Conservation (phyloP, 1,140 invertebrate species). For the Philopotamus ludificatus region DNA sequence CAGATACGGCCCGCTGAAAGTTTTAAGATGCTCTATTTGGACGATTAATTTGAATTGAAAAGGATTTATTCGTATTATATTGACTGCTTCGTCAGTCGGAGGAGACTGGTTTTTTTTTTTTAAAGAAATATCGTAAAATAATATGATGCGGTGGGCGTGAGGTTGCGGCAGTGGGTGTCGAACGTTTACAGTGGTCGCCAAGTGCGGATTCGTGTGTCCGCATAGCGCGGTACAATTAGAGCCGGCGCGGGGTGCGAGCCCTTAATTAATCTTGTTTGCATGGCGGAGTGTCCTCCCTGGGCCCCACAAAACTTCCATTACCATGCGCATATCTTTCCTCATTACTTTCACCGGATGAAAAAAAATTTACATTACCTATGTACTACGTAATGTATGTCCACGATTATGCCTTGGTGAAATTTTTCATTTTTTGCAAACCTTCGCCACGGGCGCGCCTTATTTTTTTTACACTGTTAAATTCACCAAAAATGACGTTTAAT, state of each 20-base stretch:
- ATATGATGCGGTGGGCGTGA: no score
- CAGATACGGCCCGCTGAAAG: conserved; percentile 7
- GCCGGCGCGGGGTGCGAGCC: neutral
- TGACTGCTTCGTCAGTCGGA: no score
- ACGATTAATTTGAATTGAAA: conserved; percentile 31
- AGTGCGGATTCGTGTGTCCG: conserved; percentile 15
- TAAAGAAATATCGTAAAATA: no score
- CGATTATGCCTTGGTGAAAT: no score
- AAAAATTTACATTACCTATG: neutral
- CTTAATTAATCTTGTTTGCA: conserved; percentile 36
- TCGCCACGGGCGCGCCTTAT: no score
- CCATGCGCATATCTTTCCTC: conserved; percentile 1
- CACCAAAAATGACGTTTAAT: no score
- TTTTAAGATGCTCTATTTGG: conserved; percentile 19
- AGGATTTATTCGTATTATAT: no score
- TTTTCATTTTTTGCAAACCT: no score
- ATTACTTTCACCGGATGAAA: neutral
- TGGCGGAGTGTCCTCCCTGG: conserved; percentile 13
- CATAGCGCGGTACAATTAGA: conserved; percentile 12
- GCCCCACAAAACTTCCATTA: neutral
- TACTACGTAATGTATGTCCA: no score
- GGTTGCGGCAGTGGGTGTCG: no score
- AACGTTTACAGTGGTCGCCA: neutral
- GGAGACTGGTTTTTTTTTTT: no score
- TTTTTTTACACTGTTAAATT: no score